Conservation (phyloP, 2,888 invertebrate species). For the Mimumesa dahlbomi region DNA sequence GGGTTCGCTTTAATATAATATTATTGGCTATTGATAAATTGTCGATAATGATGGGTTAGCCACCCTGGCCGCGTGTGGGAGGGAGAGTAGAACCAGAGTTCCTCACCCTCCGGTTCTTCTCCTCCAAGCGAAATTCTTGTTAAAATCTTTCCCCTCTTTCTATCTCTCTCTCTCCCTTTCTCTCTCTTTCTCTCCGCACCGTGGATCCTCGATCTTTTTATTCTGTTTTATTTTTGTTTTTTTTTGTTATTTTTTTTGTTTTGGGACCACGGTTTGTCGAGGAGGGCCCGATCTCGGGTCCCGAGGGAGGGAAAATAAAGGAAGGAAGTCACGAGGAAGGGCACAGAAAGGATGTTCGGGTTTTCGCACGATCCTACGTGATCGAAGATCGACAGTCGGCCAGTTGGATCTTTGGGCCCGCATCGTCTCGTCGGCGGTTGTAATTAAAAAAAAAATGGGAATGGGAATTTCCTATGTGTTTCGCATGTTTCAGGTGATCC, state of each 20-base stretch:
- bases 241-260: conserved; percentile 40
- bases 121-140: conserved; percentile 64
- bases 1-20: conserved; percentile 78
- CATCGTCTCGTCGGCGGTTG: background rate
- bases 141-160: conserved; percentile 50
- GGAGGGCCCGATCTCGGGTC: conserved; percentile 28
- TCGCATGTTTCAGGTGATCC: conserved; percentile 22
- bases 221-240: conserved; percentile 34
- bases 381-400: background rate
- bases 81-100: conserved; percentile 65
- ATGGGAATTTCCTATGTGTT: conserved; percentile 22
- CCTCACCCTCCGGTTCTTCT: conserved; percentile 23
- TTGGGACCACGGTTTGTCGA: background rate
- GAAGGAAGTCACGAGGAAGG: conserved; percentile 38
- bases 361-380: conserved; percentile 59
- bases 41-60: conserved; percentile 80
- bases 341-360: conserved; percentile 26
- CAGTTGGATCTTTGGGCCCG: background rate
- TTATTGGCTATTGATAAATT: conserved; percentile 81
- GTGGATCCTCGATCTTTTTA: conserved; percentile 5
- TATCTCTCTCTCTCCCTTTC: conserved; percentile 6
- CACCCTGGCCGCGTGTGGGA: conserved; percentile 67
- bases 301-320: conserved; percentile 35
- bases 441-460: background rate
- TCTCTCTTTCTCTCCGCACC: conserved; percentile 14